Evolutionary conservation across 2,113 vertebrate genomes (phyloP).

Genomic region (Notothenia coriiceps): DNA sequence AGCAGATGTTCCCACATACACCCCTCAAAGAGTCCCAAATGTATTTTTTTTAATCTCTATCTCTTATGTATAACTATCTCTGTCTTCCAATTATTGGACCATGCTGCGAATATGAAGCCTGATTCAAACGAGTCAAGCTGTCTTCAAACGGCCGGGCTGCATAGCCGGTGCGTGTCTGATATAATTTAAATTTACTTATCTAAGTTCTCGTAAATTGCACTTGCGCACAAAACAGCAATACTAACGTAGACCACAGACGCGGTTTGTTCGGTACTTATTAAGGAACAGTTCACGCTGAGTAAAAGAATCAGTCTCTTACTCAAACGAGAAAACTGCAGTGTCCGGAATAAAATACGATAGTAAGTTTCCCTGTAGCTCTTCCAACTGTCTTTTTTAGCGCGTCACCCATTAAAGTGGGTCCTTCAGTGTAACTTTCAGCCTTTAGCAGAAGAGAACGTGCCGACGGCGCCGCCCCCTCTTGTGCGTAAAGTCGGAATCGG

Average conservation of each 20-base stretch:
- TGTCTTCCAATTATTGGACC: constrained; percentile 41
- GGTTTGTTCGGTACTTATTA: constrained; percentile 12
- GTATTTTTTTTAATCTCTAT: constrained; percentile 2
- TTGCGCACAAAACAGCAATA: not conserved
- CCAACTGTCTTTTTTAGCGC: constrained; percentile 62
- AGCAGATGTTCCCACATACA: constrained; percentile 61
- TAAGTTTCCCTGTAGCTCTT: constrained; percentile 55
- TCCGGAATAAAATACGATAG: constrained; percentile 56
- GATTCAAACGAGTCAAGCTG: constrained; percentile 24
- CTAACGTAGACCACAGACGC: not conserved
- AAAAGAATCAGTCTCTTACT: constrained; percentile 32
- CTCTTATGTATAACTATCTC: constrained; percentile 25
- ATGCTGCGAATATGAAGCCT: constrained; percentile 27
- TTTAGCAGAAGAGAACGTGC: constrained; percentile 59
- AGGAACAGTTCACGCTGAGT: constrained; percentile 35
- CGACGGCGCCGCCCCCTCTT: constrained; percentile 73
- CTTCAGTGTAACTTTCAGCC: constrained; percentile 74
- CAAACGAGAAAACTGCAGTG: constrained; percentile 40
- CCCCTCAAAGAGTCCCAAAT: constrained; percentile 39
- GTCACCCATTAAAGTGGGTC: constrained; percentile 63
- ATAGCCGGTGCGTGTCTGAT: constrained; percentile 6
- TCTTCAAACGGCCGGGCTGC: constrained; percentile 27
- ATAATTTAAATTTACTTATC: constrained; percentile 30
- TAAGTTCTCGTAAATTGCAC: constrained; percentile 29
- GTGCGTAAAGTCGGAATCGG: constrained; percentile 73